Evolutionary conservation across 2,888 invertebrate species (phyloP), one percentile per base, ranked within the genome.

Genomic region (Erpobdella octoculata): DNA sequence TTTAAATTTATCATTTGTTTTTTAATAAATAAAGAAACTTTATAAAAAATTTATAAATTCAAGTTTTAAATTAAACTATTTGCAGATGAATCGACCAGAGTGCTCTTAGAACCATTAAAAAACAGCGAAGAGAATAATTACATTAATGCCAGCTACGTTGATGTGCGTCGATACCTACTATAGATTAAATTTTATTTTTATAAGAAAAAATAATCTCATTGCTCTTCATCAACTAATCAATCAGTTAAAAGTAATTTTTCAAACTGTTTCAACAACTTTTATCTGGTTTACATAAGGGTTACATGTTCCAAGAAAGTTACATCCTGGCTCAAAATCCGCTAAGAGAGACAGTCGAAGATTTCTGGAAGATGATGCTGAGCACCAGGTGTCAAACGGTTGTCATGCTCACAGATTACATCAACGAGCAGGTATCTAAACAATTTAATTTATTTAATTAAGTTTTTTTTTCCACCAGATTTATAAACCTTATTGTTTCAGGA

Each of bases 311-410:
- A 35, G 21, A 69, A 12, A 69, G 69, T 48, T 69, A 48, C 58
- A 69, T 69, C 21, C 69, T 69, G 58, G 58, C 69, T 9, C 58
- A 53, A 31, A 58, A 38, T 5, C 69, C 69, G 21, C 58, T 58
- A 36, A 21, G 46, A 25, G 69, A 69, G 9, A 69, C 69, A 6
- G 33, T 69, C 18, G 69, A 69, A n/a, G 58, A 69, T 31, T 69
- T 69, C 37, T 69, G 69, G 69, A 69, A 53, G 21, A 69, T 69
- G 69, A 28, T 69, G 21, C 35, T 48, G 31, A 69, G 46, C 37
- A 25, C 58, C 21, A 46, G 46, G 58, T 46, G 48, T 36, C 46
- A 69, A 37, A 31, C 35, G n/a, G n/a, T 69, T 9, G 69, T 69
- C 69, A 69, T 58, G 58, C 35, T 69, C 48, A 58, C 58, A 21